Evolutionary conservation across 2,113 vertebrate species (phyloP), one percentile per base, ranked within the genome.

Genomic region (Benitochromis conjunctus): DNA sequence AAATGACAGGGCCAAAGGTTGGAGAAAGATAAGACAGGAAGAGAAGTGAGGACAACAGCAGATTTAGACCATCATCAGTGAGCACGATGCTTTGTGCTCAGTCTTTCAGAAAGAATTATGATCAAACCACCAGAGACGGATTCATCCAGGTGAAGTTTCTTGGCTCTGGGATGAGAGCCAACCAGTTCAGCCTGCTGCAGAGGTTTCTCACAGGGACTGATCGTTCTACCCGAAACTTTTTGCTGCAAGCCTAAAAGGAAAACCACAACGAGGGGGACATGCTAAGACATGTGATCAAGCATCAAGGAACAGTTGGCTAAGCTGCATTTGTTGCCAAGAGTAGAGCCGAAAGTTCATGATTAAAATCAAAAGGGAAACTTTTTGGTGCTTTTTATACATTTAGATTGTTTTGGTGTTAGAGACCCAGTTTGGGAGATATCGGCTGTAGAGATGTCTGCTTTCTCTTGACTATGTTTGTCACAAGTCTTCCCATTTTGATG

Each of bases 71-170:
- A 24, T 69, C 51, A 6, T 34, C 5, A 4, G 41, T 10, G n/a
- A 79, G 79, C 1, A 36, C 34, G 82, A 85, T 43, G 29, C 6
- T 74, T 29, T 18, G 14, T n/a, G n/a, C n/a, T 9, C 12, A 48
- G 58, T 81, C 14, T 24, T 24, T 66, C 11, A 36, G 34, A 13
- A 48, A 34, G 55, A 10, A 6, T 51, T 3, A 16, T 2, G 19
- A 71, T 26, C 31, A 54, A 74, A 26, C 53, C 58, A 95, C 94
- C 94, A 36, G 89, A 69, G 62, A 91, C 54, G 3, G 87, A 76
- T 7, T 95, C 95, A 16, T 95, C 94, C 80, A 82, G 77, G 29
- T 91, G 93, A 3, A 82, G 77, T 53, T 91, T 95, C 91, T 96
- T 96, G 7, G 81, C 57, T 86, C 91, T 95, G 3, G 90, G 91